These are phyloP conservation scores for Ectobius pallidus DNA, from an alignment of 2,888 invertebrate species.

Conservation along the genomic window DNA sequence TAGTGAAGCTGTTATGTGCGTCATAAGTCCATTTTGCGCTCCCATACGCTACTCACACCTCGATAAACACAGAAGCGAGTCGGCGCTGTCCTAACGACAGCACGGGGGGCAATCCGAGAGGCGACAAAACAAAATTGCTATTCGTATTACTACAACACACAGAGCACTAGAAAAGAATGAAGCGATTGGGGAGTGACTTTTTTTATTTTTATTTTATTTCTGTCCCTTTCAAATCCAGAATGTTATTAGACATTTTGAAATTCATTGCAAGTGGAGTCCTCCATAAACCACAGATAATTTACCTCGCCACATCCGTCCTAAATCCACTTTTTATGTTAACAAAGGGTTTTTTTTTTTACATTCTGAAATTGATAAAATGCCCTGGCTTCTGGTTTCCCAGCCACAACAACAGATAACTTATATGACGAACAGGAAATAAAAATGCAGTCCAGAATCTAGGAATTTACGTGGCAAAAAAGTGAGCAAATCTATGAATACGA, in stretches of 20 bases:
- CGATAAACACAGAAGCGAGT: constrained; percentile 17
- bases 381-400: too few relatives aligned
- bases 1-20: neutral
- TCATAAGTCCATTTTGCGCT: neutral
- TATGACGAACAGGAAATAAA: too few relatives aligned
- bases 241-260: neutral
- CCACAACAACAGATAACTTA: too few relatives aligned
- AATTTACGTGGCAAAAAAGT: too few relatives aligned
- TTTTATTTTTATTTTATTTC: neutral
- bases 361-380: too few relatives aligned
- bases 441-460: too few relatives aligned
- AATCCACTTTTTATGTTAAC: too few relatives aligned
- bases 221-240: neutral
- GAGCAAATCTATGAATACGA: too few relatives aligned
- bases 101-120: constrained; percentile 16
- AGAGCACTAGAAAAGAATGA: constrained; percentile 16
- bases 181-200: neutral
- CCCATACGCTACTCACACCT: neutral
- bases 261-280: neutral
- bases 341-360: too few relatives aligned
- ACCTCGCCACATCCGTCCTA: neutral
- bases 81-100: constrained; percentile 15
- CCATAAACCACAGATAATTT: neutral
- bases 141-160: constrained; percentile 13
- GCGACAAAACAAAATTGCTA: constrained; percentile 32